Evolutionary conservation across 2,888 invertebrate genomes (phyloP).

Genomic region (Amiota minor): DNA sequence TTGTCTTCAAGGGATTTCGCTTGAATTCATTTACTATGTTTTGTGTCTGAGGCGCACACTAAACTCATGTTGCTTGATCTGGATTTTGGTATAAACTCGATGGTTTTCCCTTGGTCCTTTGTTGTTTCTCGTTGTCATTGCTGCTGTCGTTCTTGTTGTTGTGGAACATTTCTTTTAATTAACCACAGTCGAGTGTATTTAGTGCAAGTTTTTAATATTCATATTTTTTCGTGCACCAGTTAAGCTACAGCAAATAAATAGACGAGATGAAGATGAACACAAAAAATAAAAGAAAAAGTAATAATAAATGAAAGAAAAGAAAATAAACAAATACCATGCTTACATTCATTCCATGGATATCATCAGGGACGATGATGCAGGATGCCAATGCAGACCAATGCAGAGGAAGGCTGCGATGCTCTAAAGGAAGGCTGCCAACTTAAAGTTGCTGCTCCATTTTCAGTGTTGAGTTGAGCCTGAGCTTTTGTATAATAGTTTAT

Average conservation of each 20-base stretch:
- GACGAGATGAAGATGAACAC: neutral
- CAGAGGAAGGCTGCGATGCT: neutral
- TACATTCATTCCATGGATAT: too few species aligned
- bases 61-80: neutral
- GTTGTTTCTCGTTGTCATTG: neutral
- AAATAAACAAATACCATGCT: neutral
- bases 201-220: constrained; percentile 34
- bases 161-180: constrained; percentile 27
- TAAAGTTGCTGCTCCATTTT: neutral
- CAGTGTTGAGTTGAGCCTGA: neutral
- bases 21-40: neutral
- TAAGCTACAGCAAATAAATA: constrained; percentile 10
- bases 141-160: constrained; percentile 17
- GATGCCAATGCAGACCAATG: neutral
- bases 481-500: neutral
- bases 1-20: neutral
- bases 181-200: constrained; percentile 27
- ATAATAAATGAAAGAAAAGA: neutral
- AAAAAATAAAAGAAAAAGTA: neutral
- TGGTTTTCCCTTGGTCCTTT: neutral
- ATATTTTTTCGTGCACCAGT: constrained; percentile 27
- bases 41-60: neutral
- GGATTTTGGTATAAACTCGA: neutral
- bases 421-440: neutral
- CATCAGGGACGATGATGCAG: too few species aligned